Evolutionary conservation across 1,140 invertebrate species (phyloP).

Genomic region (Telenomus remus): DNA sequence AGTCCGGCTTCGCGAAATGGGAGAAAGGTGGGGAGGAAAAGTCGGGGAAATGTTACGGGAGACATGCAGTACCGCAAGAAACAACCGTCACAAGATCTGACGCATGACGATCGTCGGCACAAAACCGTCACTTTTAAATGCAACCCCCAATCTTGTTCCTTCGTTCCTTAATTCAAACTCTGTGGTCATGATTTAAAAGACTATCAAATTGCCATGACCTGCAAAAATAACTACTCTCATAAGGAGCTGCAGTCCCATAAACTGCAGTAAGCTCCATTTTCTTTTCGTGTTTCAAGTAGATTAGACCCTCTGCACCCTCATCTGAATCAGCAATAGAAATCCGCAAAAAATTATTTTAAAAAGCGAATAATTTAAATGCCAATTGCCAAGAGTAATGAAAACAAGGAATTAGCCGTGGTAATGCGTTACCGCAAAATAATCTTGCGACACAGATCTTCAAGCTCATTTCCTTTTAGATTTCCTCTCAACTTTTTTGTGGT

Average conservation of each 20-base stretch:
- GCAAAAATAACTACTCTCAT: neutral
- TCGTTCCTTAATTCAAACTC: neutral
- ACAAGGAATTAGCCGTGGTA: too few relatives aligned
- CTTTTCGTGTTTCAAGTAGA: too few relatives aligned
- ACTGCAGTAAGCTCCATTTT: too few relatives aligned
- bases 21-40: slow-evolving; percentile 47
- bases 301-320: too few relatives aligned
- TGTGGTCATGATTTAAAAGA: slow-evolving; percentile 32
- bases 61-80: slow-evolving; percentile 20
- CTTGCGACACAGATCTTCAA: slow-evolving; percentile 18
- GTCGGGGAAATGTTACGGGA: slow-evolving; percentile 52
- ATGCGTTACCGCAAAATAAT: neutral
- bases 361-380: neutral
- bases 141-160: neutral
- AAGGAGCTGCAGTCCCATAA: too few relatives aligned
- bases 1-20: slow-evolving; percentile 38
- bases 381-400: neutral
- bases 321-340: too few relatives aligned
- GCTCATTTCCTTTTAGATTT: slow-evolving; percentile 15
- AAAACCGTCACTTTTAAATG: neutral
- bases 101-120: slow-evolving; percentile 16
- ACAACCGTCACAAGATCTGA: slow-evolving; percentile 28
- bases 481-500: slow-evolving; percentile 18
- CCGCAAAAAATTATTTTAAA: too few relatives aligned
- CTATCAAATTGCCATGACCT: slow-evolving; percentile 34